phyloP scores from a whole-genome alignment of 2,113 vertebrate species.

The Chamaetylas fuelleborni region DNA sequence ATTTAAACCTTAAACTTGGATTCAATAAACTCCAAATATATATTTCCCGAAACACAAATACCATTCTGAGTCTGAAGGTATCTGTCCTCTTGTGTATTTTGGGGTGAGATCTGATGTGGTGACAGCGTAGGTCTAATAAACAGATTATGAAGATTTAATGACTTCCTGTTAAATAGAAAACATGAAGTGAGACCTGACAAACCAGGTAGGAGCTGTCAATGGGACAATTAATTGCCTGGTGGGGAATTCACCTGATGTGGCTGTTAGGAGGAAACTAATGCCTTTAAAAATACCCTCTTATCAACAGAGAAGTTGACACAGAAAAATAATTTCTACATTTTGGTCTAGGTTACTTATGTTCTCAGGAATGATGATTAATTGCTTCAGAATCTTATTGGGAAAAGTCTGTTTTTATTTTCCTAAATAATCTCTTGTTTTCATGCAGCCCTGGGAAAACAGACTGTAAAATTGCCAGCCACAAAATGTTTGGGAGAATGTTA shows the following conservation, averaged over 20 bases:
- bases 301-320: not conserved
- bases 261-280: not conserved
- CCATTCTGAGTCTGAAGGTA: not conserved
- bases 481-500: not conserved
- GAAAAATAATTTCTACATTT: not conserved
- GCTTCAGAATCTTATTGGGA: not conserved
- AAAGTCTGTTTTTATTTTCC: too few species aligned
- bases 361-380: not conserved
- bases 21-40: not conserved
- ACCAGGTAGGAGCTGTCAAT: not conserved
- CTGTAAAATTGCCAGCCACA: not conserved
- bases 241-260: not conserved
- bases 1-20: not conserved
- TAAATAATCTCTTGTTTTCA: not conserved
- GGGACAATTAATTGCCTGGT: not conserved
- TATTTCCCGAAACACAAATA: not conserved
- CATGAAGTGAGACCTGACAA: not conserved
- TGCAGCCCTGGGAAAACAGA: fast-evolving
- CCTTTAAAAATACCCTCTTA: not conserved
- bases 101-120: not conserved
- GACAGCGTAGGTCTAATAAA: not conserved
- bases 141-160: not conserved
- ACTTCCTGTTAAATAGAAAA: not conserved
- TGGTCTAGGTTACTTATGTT: not conserved
- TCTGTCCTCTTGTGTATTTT: not conserved